Percentiles rank a stretch among this genome's conserved stretches.
phyloP scores from a whole-genome alignment of 2,797 vertebrate genomes.

The Masticophis lateralis region DNA sequence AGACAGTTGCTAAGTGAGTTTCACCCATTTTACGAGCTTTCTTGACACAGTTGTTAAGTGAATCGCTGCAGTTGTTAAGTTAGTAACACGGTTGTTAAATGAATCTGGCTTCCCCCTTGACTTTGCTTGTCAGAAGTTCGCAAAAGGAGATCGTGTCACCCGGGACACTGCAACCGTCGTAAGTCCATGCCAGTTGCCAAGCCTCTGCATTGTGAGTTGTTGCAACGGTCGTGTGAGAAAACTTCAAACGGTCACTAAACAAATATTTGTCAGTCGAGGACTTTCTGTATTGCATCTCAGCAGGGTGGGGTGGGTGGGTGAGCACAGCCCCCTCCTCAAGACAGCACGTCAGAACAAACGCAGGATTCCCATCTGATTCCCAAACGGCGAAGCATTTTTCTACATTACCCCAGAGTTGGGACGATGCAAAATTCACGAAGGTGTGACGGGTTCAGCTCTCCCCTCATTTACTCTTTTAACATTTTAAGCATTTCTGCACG shows the following conservation, averaged over 20 bases:
- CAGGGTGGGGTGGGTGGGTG: fast-evolving
- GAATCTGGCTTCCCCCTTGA: too few relatives aligned
- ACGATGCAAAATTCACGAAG: not conserved
- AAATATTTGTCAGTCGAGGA: not conserved
- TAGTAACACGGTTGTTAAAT: too few relatives aligned
- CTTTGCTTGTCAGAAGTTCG: too few relatives aligned
- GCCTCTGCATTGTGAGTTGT: too few relatives aligned
- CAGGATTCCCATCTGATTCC: too few relatives aligned
- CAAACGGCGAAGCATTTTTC: not conserved
- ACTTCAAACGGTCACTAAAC: too few relatives aligned
- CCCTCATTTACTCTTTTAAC: not conserved
- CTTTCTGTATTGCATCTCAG: not conserved
- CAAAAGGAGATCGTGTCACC: too few relatives aligned
- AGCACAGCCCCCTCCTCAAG: not conserved
- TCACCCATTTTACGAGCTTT: not conserved
- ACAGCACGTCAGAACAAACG: not conserved
- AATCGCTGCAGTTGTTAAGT: too few relatives aligned
- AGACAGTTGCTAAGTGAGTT: not conserved
- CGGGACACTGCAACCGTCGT: too few relatives aligned
- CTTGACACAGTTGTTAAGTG: not conserved
- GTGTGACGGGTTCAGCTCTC: not conserved
- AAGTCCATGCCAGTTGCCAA: too few relatives aligned
- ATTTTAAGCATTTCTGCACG: not conserved
- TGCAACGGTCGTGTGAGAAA: too few relatives aligned
- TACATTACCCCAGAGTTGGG: not conserved